Percentiles rank a stretch among this genome's conserved stretches.
phyloP scores from a whole-genome alignment of 2,888 invertebrate genomes.

The Copidosoma aretas region DNA sequence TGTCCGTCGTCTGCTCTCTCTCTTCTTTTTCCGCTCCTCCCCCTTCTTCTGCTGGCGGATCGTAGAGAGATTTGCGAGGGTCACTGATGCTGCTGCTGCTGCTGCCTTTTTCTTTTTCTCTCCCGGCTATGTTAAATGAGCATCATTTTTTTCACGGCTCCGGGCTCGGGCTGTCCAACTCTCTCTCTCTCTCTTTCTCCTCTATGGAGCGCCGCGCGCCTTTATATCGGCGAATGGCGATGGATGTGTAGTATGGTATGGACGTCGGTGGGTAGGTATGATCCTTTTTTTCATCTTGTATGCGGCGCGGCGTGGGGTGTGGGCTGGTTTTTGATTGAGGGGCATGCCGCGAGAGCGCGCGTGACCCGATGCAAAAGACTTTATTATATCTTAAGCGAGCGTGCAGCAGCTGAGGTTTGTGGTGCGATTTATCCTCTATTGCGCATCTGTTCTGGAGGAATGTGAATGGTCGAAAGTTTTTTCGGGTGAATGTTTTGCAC shows the following conservation, averaged over 20 bases:
- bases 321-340: slow-evolving; percentile 10
- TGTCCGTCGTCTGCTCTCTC: slow-evolving; percentile 42
- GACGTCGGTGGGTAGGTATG: no score
- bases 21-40: slow-evolving; percentile 7
- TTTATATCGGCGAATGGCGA: slow-evolving; percentile 4
- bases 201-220: background rate
- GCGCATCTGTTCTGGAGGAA: no score
- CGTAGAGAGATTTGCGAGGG: slow-evolving; percentile 56
- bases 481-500: no score
- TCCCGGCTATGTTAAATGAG: slow-evolving; percentile 52
- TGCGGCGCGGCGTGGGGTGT: background rate
- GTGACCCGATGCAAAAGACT: slow-evolving; percentile 21
- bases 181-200: slow-evolving; percentile 1
- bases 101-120: slow-evolving; percentile 20
- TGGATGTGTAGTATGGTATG: slow-evolving; percentile 11
- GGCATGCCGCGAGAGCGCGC: slow-evolving; percentile 21
- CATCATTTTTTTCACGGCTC: slow-evolving; percentile 46
- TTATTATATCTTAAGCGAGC: background rate
- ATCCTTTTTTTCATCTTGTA: background rate
- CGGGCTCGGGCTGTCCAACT: background rate
- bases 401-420: no score
- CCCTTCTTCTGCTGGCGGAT: background rate
- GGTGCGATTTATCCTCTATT: no score
- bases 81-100: slow-evolving; percentile 44
- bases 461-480: no score